Evolutionary conservation across 2,113 vertebrate species (phyloP).

Genomic region (Spheniscus mendiculus): DNA sequence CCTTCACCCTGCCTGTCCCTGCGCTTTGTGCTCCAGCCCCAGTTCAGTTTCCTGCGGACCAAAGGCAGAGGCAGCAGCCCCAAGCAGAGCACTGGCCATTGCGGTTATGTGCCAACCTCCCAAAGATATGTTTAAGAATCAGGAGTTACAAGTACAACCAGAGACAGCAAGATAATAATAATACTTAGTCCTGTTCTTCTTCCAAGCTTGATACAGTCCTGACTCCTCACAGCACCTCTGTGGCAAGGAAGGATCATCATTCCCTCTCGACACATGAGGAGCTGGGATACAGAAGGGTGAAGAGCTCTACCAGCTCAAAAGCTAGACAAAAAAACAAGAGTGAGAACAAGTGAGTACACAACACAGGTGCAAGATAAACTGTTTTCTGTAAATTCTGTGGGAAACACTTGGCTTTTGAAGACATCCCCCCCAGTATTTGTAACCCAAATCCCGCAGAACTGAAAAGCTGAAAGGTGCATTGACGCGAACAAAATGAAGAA

Average conservation of each 20-base stretch:
- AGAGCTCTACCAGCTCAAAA: background rate
- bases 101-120: background rate
- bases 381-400: background rate
- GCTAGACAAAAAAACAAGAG: background rate
- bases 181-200: background rate
- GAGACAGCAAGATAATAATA: background rate
- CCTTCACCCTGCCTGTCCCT: background rate
- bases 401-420: background rate
- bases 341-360: background rate
- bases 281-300: background rate
- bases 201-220: background rate
- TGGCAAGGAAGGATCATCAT: background rate
- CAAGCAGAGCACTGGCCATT: background rate
- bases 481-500: background rate
- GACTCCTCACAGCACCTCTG: background rate
- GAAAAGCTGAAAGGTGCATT: background rate
- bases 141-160: background rate
- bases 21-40: background rate
- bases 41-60: fast-evolving
- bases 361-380: background rate
- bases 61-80: background rate
- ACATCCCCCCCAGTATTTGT: background rate
- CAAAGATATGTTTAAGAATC: background rate
- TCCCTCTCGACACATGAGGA: background rate
- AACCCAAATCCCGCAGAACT: background rate